Conservation (phyloP, 2,888 invertebrate genomes). For the Diadegma fenestrale region DNA sequence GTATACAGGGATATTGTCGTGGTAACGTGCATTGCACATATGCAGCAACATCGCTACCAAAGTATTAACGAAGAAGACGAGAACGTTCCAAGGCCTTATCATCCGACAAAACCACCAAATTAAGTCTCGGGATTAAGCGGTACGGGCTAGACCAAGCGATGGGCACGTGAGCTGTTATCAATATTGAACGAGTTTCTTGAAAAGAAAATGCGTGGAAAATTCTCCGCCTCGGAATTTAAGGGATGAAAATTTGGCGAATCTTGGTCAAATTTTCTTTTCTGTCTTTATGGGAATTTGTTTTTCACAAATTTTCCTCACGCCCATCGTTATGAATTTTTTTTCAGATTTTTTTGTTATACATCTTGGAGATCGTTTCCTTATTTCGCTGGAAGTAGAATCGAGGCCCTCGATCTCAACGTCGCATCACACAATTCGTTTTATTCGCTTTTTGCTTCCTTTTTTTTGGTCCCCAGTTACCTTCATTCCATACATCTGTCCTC, state of each 20-base stretch:
- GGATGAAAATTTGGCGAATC: too few species aligned
- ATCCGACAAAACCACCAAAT: conserved; percentile 22
- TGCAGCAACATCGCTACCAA: conserved; percentile 11
- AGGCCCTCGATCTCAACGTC: conserved; percentile 29
- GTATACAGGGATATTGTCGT: neutral
- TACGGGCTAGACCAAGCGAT: neutral
- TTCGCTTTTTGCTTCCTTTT: conserved; percentile 35
- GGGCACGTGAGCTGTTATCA: neutral
- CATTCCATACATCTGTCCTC: conserved; percentile 51
- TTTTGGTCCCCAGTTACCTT: conserved; percentile 3
- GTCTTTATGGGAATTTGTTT: neutral
- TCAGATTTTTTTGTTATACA: conserved; percentile 17
- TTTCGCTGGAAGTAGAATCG: conserved; percentile 13
- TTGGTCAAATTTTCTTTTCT: too few species aligned
- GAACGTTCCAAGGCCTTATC: neutral
- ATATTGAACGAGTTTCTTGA: neutral
- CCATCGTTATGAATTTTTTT: neutral
- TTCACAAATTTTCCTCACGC: neutral
- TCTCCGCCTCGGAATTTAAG: neutral
- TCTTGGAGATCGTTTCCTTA: neutral
- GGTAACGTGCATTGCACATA: neutral
- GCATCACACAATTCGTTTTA: conserved; percentile 9
- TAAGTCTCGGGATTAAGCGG: conserved; percentile 20
- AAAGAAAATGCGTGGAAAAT: neutral
- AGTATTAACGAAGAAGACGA: conserved; percentile 9